phyloP scores from a whole-genome alignment of 2,888 invertebrate genomes.

The Eledone cirrhosa region DNA sequence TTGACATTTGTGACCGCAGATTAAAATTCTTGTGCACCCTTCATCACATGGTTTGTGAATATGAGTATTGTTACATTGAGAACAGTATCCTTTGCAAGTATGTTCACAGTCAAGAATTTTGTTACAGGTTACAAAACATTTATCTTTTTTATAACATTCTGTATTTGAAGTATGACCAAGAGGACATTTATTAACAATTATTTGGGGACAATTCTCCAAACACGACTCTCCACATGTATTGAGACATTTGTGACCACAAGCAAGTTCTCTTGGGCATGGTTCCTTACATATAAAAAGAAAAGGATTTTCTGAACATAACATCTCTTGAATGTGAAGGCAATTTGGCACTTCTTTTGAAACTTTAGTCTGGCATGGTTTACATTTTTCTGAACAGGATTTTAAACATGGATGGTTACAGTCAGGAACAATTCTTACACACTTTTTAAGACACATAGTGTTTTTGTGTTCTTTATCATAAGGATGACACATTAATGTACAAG shows the following conservation, averaged over 20 bases:
- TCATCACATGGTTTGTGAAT: conserved; percentile 73
- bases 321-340: conserved; percentile 53
- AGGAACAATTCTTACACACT: conserved; percentile 41
- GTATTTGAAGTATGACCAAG: neutral
- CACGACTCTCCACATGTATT: conserved; percentile 35
- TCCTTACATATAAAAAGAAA: conserved; percentile 45
- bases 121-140: conserved; percentile 44
- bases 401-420: conserved; percentile 43
- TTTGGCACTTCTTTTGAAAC: conserved; percentile 47
- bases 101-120: conserved; percentile 50
- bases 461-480: conserved; percentile 70
- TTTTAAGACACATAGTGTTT: conserved; percentile 59
- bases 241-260: conserved; percentile 42
- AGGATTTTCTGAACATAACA: conserved; percentile 48
- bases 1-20: conserved; percentile 67
- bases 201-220: conserved; percentile 35
- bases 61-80: conserved; percentile 72
- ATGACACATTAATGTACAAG: conserved; percentile 46
- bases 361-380: conserved; percentile 48
- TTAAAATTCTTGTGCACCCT: conserved; percentile 71
- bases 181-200: neutral
- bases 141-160: neutral
- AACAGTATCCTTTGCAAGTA: conserved; percentile 61
- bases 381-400: conserved; percentile 70
- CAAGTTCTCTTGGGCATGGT: conserved; percentile 46